phyloP scores from a whole-genome alignment of 1,140 invertebrate genomes.

The Ganaspis sp. region DNA sequence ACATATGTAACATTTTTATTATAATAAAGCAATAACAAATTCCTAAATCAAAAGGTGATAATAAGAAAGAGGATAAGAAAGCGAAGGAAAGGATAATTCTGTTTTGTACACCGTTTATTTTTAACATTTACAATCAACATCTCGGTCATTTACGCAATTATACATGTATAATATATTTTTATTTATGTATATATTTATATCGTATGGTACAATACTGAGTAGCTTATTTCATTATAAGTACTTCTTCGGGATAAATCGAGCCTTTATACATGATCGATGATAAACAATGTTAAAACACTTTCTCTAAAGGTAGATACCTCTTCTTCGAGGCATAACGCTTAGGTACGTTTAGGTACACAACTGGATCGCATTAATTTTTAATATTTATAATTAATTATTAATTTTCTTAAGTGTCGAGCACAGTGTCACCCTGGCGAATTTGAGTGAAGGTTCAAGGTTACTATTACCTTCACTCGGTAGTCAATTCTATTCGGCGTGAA shows the following conservation, averaged over 20 bases:
- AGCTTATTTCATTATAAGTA: constrained; percentile 67
- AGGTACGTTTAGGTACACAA: constrained; percentile 53
- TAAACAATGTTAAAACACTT: constrained; percentile 55
- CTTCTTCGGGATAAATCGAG: constrained; percentile 50
- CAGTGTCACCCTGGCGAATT: constrained; percentile 8
- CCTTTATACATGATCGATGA: constrained; percentile 54
- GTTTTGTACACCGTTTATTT: constrained; percentile 75
- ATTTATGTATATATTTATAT: constrained; percentile 60
- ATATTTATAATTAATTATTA: constrained; percentile 34
- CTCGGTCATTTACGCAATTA: constrained; percentile 69
- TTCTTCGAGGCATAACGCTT: constrained; percentile 56
- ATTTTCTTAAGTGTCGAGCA: constrained; percentile 19
- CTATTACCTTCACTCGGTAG: constrained; percentile 48
- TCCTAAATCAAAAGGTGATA: constrained; percentile 6
- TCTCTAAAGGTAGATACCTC: constrained; percentile 56
- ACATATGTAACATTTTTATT: background rate
- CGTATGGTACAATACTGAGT: constrained; percentile 68
- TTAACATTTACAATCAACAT: constrained; percentile 76
- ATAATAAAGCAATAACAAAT: constrained; percentile 13
- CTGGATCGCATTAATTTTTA: constrained; percentile 37
- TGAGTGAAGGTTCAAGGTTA: constrained; percentile 32
- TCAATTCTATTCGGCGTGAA: constrained; percentile 53
- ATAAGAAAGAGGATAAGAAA: constrained; percentile 29
- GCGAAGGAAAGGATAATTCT: constrained; percentile 7
- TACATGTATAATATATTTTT: constrained; percentile 72